phyloP scores from a whole-genome alignment of 2,888 invertebrate species.

The Pilophorus perplexus region DNA sequence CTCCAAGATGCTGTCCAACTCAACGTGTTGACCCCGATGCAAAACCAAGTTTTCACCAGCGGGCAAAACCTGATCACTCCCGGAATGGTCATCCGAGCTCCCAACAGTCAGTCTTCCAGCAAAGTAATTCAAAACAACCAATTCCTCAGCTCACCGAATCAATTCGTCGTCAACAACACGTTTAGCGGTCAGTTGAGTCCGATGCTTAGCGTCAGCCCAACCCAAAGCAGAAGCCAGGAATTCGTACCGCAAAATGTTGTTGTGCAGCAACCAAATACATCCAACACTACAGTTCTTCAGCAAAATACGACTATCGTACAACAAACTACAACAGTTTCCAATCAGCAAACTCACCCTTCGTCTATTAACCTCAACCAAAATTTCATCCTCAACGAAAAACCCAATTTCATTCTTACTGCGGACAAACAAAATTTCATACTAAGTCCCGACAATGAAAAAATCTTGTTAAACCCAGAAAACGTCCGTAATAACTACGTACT shows the following conservation, averaged over 20 bases:
- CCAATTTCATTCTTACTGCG: conserved; percentile 49
- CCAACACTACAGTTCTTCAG: conserved; percentile 68
- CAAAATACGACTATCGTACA: conserved; percentile 83
- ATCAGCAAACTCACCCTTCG: conserved; percentile 56
- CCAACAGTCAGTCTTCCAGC: conserved; percentile 60
- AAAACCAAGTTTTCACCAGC: conserved; percentile 58
- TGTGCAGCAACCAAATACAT: conserved; percentile 50
- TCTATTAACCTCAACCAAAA: conserved; percentile 62
- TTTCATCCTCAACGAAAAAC: conserved; percentile 56
- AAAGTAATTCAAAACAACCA: conserved; percentile 48
- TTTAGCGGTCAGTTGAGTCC: conserved; percentile 60
- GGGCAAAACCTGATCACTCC: conserved; percentile 65
- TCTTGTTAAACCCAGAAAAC: conserved; percentile 48
- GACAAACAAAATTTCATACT: conserved; percentile 50
- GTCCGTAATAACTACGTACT: conserved; percentile 49
- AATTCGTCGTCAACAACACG: conserved; percentile 49
- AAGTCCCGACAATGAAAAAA: conserved; percentile 49
- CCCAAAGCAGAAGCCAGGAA: conserved; percentile 51
- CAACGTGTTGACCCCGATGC: conserved; percentile 71
- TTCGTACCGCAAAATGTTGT: conserved; percentile 62
- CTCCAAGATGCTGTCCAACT: conserved; percentile 63
- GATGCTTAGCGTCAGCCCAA: conserved; percentile 70
- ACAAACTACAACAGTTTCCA: conserved; percentile 73
- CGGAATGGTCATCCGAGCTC: conserved; percentile 76
- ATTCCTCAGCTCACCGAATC: conserved; percentile 49